Conservation (phyloP, 2,113 vertebrate species). For the Lanius collurio region DNA sequence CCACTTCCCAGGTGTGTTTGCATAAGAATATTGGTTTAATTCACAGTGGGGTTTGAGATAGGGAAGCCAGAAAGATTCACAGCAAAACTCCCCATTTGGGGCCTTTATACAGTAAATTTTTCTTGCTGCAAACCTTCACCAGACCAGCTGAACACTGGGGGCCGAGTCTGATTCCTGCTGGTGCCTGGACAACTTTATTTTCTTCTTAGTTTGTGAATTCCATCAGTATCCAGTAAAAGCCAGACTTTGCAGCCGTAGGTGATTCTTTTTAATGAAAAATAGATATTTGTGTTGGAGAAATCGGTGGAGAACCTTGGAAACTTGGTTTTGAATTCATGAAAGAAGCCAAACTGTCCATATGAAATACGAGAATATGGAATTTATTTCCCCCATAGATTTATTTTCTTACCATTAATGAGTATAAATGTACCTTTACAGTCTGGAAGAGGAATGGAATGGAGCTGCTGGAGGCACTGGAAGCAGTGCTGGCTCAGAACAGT, state of each 20-base stretch:
- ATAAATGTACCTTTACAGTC: slow-evolving; percentile 12
- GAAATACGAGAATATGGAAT: neutral
- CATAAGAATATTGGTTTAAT: neutral
- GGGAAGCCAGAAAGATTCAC: neutral
- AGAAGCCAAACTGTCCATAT: neutral
- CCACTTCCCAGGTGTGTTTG: neutral
- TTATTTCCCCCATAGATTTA: slow-evolving; percentile 18
- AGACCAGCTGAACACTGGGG: neutral
- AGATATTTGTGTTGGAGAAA: neutral
- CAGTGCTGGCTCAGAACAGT: neutral
- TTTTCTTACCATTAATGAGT: slow-evolving; percentile 39
- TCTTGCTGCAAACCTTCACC: neutral
- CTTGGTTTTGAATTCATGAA: neutral
- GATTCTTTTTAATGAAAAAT: neutral
- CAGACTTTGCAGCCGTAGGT: neutral
- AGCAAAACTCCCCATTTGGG: neutral
- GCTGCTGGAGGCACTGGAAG: neutral
- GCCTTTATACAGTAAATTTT: neutral
- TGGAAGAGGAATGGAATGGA: neutral
- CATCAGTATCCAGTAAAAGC: neutral
- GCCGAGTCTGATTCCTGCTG: neutral
- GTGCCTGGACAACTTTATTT: neutral
- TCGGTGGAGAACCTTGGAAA: neutral
- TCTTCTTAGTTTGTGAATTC: neutral
- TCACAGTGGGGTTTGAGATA: neutral